Conservation (phyloP, 2,797 vertebrate species). For the Cirrhinus molitorella region DNA sequence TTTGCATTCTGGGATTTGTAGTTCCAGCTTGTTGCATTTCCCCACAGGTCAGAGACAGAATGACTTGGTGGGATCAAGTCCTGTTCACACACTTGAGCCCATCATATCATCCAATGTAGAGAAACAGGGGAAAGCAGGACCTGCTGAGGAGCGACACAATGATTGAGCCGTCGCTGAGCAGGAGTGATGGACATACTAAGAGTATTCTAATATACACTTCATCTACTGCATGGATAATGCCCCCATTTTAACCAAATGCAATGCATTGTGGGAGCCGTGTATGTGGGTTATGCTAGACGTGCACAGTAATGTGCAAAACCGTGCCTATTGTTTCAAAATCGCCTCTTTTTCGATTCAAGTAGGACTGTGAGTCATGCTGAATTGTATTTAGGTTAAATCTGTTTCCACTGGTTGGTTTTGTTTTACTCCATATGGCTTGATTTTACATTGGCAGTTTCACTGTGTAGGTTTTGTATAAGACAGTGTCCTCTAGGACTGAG, state of each 20-base stretch:
- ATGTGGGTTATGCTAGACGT: constrained; percentile 21
- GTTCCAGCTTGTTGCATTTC: constrained; percentile 54
- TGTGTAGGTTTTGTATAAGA: constrained; percentile 26
- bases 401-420: constrained; percentile 20
- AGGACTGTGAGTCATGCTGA: constrained; percentile 2
- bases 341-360: constrained; percentile 4
- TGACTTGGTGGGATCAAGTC: constrained; percentile 69
- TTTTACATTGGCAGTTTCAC: constrained; percentile 29
- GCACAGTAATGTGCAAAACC: constrained; percentile 7
- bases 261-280: constrained; percentile 20
- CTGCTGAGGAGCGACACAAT: constrained; percentile 31
- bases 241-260: constrained; percentile 26
- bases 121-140: not conserved
- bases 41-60: constrained; percentile 67
- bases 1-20: constrained; percentile 59
- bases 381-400: constrained; percentile 30
- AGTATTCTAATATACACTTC: constrained; percentile 21
- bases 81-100: constrained; percentile 59
- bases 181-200: constrained; percentile 8
- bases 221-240: constrained; percentile 15
- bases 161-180: not conserved
- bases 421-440: constrained; percentile 4
- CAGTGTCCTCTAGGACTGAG: constrained; percentile 23
- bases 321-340: constrained; percentile 29
- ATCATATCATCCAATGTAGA: constrained; percentile 37